Evolutionary conservation across 2,888 invertebrate species (phyloP).

Genomic region (Pandemis corylana): DNA sequence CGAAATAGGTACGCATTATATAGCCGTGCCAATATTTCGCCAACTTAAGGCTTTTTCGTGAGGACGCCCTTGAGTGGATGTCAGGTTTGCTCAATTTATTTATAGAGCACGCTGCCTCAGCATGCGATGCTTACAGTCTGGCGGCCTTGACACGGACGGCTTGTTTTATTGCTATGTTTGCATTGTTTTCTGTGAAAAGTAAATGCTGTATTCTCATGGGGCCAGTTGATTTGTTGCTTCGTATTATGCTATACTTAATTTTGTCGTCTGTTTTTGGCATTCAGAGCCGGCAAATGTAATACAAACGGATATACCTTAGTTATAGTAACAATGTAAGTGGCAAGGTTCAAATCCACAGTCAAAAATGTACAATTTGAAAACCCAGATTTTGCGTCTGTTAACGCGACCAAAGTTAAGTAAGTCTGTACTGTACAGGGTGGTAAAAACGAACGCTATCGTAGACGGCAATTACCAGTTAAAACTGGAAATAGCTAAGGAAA

Average conservation of each 20-base stretch:
- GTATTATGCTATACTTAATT: neutral
- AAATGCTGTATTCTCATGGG: neutral
- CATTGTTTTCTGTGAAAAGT: slow-evolving; percentile 13
- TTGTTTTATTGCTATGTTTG: slow-evolving; percentile 31
- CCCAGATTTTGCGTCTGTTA: too few species aligned
- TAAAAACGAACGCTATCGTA: too few species aligned
- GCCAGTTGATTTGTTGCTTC: neutral
- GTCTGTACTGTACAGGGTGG: too few species aligned
- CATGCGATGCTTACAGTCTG: slow-evolving; percentile 30
- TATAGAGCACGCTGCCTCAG: slow-evolving; percentile 24
- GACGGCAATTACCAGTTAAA: too few species aligned
- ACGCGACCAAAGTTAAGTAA: too few species aligned
- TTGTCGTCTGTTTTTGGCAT: too few species aligned
- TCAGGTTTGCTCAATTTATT: slow-evolving; percentile 38
- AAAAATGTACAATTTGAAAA: too few species aligned
- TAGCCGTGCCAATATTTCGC: neutral
- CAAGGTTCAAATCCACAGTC: too few species aligned
- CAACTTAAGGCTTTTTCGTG: slow-evolving; percentile 25
- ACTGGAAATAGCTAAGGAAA: too few species aligned
- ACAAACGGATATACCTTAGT: too few species aligned
- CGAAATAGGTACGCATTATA: neutral
- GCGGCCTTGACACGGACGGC: slow-evolving; percentile 27
- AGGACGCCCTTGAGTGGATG: slow-evolving; percentile 25
- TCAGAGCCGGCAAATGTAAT: too few species aligned
- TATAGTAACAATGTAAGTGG: too few species aligned